A percentile compares a stretch with the other conserved stretches of the same genome.
phyloP scores from a whole-genome alignment of 2,888 invertebrate species.

The Rhimphoctona megacephalus region DNA sequence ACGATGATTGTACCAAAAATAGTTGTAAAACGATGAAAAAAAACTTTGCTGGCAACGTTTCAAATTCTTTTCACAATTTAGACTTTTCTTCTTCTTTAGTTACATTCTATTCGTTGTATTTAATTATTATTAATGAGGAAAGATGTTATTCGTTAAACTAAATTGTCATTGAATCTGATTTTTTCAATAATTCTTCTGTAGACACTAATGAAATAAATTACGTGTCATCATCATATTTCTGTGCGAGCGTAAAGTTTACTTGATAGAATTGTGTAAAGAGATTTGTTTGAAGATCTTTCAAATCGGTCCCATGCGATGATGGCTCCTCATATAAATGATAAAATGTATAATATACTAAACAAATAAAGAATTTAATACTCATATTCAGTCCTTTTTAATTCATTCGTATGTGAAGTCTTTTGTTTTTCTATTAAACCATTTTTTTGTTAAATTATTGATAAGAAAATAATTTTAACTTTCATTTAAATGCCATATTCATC shows the following conservation, averaged over 20 bases:
- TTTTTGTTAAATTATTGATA: neutral
- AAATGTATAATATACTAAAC: slow-evolving; percentile 7
- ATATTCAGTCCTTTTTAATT: neutral
- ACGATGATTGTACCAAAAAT: slow-evolving; percentile 1
- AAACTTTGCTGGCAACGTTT: neutral
- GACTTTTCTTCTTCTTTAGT: neutral
- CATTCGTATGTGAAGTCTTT: neutral
- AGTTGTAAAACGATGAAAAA: neutral
- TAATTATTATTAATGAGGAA: neutral
- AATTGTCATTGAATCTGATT: slow-evolving; percentile 16
- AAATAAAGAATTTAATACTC: slow-evolving; percentile 11
- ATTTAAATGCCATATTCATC: neutral
- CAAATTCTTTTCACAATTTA: neutral
- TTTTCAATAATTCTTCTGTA: neutral
- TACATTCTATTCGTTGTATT: neutral
- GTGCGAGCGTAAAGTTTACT: slow-evolving; percentile 40
- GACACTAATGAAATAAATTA: neutral
- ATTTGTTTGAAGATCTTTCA: slow-evolving; percentile 30
- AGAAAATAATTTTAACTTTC: neutral
- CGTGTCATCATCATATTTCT: slow-evolving; percentile 32
- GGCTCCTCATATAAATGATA: slow-evolving; percentile 18
- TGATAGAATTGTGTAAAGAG: slow-evolving; percentile 49
- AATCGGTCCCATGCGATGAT: slow-evolving; percentile 2
- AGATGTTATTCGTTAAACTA: neutral
- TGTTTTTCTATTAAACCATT: neutral